Evolutionary conservation across 2,888 invertebrate species (phyloP), one percentile per base, ranked within the genome.

Genomic region (Scotopteryx bipunctaria): DNA sequence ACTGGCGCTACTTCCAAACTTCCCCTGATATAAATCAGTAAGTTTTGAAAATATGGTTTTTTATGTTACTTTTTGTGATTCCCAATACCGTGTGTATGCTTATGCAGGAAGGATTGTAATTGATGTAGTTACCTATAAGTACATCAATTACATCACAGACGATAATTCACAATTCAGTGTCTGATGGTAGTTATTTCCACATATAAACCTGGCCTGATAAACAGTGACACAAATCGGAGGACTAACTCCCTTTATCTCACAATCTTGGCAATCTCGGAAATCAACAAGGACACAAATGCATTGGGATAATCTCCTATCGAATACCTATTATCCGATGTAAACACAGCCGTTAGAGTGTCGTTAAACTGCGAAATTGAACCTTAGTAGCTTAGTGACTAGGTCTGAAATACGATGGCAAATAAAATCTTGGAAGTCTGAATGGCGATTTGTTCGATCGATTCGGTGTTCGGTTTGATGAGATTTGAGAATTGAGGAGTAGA

Each of bases 301-400:
- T 67, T 62, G 62, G 54, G 64, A 62, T 67, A 64, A 69, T 66
- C 61, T 59, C 38, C 49, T 51, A 59, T 63, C 52, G 49, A 59
- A 66, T 61, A 61, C 64, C 64, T 64, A 68, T 67, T 65, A 70
- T 66, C 59, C 45, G 59, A 41, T 66, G 64, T 65, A 68, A 69
- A 59, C 57, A 68, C 61, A 61, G 56, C 50, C 42, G 13, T 36
- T 6, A 35, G 45, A 37, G 15, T 19, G 13, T 49, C 37, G 13
- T 17, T 25, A 48, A 38, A 17, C 31, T 44, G 32, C 31, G 37
- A 40, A 51, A 27, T 9, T 25, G 21, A 40, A n/a, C 40, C 27
- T 21, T 47, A 33, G 23, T 0, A 0, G 6, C 6, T 21, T 16
- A 0, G 1, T 5, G 6, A 38, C 13, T 33, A 47, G 29, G 19